Percentiles rank a stretch among this genome's conserved stretches.
phyloP scores from a whole-genome alignment of 2,113 vertebrate species.

The Pardalotus punctatus region DNA sequence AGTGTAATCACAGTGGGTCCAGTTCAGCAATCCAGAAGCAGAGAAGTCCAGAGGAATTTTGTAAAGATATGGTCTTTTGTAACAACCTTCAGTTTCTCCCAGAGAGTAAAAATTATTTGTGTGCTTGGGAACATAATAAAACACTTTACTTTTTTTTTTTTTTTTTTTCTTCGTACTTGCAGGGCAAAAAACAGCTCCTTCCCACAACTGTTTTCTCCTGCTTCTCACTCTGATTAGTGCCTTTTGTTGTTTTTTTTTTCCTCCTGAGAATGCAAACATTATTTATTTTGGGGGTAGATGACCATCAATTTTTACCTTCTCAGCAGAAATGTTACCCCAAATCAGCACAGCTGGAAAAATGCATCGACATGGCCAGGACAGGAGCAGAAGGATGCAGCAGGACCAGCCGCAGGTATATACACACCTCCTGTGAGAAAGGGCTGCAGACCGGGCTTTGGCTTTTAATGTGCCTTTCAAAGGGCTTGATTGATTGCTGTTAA shows the following conservation, averaged over 20 bases:
- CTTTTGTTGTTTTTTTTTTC: not conserved
- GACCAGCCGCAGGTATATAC: not conserved
- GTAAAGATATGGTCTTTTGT: not conserved
- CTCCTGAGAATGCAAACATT: too few species aligned
- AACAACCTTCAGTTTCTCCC: not conserved
- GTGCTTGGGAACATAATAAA: not conserved
- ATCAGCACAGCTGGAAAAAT: not conserved
- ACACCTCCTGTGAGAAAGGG: not conserved
- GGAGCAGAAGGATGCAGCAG: not conserved
- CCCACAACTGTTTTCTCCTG: not conserved
- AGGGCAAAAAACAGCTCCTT: fast-evolving
- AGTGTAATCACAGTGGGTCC: not conserved
- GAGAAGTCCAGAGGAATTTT: not conserved
- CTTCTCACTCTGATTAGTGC: not conserved
- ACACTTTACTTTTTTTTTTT: not conserved
- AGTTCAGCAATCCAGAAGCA: not conserved
- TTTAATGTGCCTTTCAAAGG: constrained; percentile 53
- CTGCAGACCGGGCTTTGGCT: not conserved
- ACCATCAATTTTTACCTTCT: not conserved
- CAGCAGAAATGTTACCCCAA: not conserved
- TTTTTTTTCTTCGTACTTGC: too few species aligned
- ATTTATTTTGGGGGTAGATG: not conserved
- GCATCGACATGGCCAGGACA: fast-evolving
- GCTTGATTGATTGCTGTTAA: constrained; percentile 61
- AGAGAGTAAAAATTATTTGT: not conserved